Evolutionary conservation across 1,140 invertebrate species (phyloP).

Genomic region (Drosophila melanogaster): DNA sequence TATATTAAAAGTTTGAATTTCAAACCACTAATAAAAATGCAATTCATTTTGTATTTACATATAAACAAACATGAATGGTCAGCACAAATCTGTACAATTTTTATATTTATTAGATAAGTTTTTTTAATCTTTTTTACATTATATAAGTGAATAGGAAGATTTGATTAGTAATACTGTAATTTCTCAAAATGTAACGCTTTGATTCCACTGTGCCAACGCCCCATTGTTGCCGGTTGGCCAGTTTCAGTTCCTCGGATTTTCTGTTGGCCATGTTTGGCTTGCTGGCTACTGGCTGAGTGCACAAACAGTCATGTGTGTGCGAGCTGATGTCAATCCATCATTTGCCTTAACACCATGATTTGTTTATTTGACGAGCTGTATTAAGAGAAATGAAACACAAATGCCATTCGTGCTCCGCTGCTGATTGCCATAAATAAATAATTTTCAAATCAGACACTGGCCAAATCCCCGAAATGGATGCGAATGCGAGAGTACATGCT

Average conservation of each 20-base stretch:
- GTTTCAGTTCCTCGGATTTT: slow-evolving; percentile 54
- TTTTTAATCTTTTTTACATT: too few relatives aligned
- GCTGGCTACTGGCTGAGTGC: slow-evolving; percentile 49
- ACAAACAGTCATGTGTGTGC: slow-evolving; percentile 27
- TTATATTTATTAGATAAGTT: too few relatives aligned
- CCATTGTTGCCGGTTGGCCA: slow-evolving; percentile 52
- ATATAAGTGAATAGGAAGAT: too few relatives aligned
- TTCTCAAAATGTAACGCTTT: background rate
- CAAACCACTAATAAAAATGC: too few relatives aligned
- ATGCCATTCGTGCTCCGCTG: slow-evolving; percentile 41
- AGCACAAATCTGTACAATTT: too few relatives aligned
- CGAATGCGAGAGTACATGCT: slow-evolving; percentile 34
- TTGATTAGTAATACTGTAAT: background rate
- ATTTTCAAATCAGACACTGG: slow-evolving; percentile 77
- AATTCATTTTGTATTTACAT: too few relatives aligned
- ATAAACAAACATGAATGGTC: too few relatives aligned
- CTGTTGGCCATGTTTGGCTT: slow-evolving; percentile 50
- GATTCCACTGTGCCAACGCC: slow-evolving; percentile 35
- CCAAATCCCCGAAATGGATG: slow-evolving; percentile 20
- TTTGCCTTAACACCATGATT: slow-evolving; percentile 70
- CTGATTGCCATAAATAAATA: slow-evolving; percentile 71
- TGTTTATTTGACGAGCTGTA: slow-evolving; percentile 68
- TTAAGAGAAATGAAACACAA: slow-evolving; percentile 62
- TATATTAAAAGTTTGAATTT: too few relatives aligned
- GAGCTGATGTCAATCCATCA: slow-evolving; percentile 71